Evolutionary conservation across 2,797 vertebrate species (phyloP).

Genomic region (Coreius guichenoti): DNA sequence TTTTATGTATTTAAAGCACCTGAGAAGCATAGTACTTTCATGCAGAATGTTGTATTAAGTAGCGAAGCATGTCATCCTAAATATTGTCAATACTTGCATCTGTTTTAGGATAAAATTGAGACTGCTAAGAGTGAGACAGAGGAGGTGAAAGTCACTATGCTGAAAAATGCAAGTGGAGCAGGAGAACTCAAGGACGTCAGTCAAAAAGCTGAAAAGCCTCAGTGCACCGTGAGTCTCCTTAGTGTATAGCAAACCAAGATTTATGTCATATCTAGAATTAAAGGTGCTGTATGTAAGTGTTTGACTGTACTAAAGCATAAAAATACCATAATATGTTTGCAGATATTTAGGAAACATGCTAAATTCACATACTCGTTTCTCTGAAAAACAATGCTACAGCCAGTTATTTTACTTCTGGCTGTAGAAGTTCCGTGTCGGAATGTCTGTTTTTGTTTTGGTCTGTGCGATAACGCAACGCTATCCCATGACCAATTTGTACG

Average conservation of each 20-base stretch:
- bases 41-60: not conserved
- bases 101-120: slow-evolving; percentile 64
- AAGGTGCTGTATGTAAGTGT: too few species aligned
- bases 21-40: not conserved
- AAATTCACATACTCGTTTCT: too few species aligned
- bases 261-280: not conserved
- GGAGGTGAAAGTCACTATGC: slow-evolving; percentile 79
- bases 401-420: too few species aligned
- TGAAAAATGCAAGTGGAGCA: slow-evolving; percentile 75
- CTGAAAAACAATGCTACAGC: too few species aligned
- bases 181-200: slow-evolving; percentile 73
- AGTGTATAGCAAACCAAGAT: not conserved
- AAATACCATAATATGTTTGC: too few species aligned
- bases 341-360: too few species aligned
- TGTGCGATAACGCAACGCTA: too few species aligned
- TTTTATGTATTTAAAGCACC: not conserved
- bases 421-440: too few species aligned
- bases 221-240: slow-evolving; percentile 64
- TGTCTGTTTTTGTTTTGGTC: too few species aligned
- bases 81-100: not conserved
- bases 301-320: too few species aligned
- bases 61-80: not conserved
- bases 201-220: slow-evolving; percentile 69
- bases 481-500: too few species aligned
- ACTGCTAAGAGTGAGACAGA: slow-evolving; percentile 70